Base-by-base conservation (phyloP, 1,140 invertebrate species). In the Drosophila pseudoobscura region DNA sequence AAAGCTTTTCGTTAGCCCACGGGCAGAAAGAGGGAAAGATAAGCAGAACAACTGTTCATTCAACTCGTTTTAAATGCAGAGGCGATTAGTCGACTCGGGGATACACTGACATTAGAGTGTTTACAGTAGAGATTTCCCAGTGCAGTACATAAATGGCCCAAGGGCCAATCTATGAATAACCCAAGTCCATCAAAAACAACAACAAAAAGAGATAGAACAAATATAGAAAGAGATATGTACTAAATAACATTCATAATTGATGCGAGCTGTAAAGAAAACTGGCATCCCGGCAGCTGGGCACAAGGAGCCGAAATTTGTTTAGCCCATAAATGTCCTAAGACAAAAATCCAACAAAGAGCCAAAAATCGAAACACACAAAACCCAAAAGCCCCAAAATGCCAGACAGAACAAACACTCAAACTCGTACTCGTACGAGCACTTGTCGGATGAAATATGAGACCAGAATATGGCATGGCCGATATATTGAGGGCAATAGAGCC, bases 321-420 rank as follows among this genome's bases (percentile, higher is more conserved):
- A 65, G 54, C 59, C 73, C 76, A 84, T 70, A 82, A 82, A 82
- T 65, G 76, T 68, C 72, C 61, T 73, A 68, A 76, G 85, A 69
- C 55, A 80, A 79, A 80, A 49, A 59, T 39, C 17, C 29, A 52
- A 31, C 26, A 35, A 35, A n/a, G 13, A 53, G 47, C 58, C 68
- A 43, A 71, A 54, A 63, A 46, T 46, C 43, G n/a, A 53, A 71
- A 24, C 64, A 13, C 35, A 35, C 46, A 59, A 73, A 77, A 58
- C 46, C 51, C 49, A 64, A 70, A 77, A 74, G 43, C 72, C 46
- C 46, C 47, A 52, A 82, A 82, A 61, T 55, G 45, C 74, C 47
- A 60, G 52, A 69, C 50, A 57, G 29, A 63, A 46, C 45, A 50
- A 44, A 63, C 46, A 63, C 35, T 13, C 35, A 39, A 5, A 39